Evolutionary conservation across 2,797 vertebrate genomes (phyloP).

Genomic region (Pangasius larnaudii): DNA sequence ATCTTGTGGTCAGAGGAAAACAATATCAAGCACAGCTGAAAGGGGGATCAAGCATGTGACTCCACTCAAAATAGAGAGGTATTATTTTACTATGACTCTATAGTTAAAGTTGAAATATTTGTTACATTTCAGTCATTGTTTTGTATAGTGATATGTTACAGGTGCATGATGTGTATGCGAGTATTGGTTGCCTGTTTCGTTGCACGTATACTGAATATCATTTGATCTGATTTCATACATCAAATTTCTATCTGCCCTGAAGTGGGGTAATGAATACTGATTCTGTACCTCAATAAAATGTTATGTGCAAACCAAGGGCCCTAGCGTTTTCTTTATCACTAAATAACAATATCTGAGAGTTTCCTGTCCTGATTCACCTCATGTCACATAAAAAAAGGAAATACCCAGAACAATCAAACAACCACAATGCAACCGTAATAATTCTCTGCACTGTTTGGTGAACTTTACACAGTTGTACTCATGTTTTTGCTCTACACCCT

Average conservation of each 20-base stretch:
- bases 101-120: neutral
- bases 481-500: neutral
- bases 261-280: neutral
- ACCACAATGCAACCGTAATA: neutral
- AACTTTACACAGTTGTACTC: neutral
- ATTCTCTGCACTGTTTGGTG: neutral
- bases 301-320: neutral
- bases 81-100: neutral
- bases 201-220: neutral
- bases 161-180: neutral
- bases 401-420: neutral
- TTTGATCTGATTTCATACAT: neutral
- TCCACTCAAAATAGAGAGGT: neutral
- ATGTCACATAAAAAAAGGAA: neutral
- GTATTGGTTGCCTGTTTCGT: neutral
- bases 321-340: neutral
- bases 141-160: neutral
- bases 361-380: neutral
- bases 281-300: neutral
- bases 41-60: neutral
- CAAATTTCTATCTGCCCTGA: neutral
- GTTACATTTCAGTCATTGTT: neutral
- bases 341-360: neutral
- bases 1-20: conserved; percentile 30
- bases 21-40: neutral